These are phyloP conservation scores for Macrotus californicus DNA, from an alignment of 2,113 vertebrate species.

Conservation along the genomic window DNA sequence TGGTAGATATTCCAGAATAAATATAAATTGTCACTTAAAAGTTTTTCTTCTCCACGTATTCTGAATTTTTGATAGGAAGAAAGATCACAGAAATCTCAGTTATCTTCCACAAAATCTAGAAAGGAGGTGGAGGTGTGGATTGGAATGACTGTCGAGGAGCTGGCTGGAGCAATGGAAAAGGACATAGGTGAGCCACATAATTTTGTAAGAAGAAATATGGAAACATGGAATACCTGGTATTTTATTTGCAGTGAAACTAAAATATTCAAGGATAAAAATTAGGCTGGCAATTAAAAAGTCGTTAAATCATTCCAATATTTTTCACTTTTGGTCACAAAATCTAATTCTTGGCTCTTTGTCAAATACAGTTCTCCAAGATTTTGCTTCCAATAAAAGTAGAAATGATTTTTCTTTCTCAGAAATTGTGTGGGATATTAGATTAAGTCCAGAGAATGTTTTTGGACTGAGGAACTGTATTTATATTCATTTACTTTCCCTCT, in stretches of 20 bases:
- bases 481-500: not conserved
- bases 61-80: constrained; percentile 59
- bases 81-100: constrained; percentile 18
- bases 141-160: constrained; percentile 66
- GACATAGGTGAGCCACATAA: constrained; percentile 52
- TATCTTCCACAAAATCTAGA: constrained; percentile 57
- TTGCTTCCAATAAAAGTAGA: constrained; percentile 27
- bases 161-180: constrained; percentile 64
- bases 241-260: not conserved
- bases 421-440: not conserved
- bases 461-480: not conserved
- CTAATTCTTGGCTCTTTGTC: not conserved
- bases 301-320: not conserved
- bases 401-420: constrained; percentile 34
- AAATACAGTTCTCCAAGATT: not conserved
- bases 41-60: not conserved
- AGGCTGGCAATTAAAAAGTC: not conserved
- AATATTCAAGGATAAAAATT: not conserved
- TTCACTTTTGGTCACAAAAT: not conserved
- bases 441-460: constrained; percentile 1
- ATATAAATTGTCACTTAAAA: not conserved
- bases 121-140: constrained; percentile 66
- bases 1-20: constrained; percentile 28
- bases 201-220: not conserved
- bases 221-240: not conserved